These are phyloP conservation scores for Wasmannia auropunctata DNA, from an alignment of 1,140 invertebrate species.

Conservation along the genomic window DNA sequence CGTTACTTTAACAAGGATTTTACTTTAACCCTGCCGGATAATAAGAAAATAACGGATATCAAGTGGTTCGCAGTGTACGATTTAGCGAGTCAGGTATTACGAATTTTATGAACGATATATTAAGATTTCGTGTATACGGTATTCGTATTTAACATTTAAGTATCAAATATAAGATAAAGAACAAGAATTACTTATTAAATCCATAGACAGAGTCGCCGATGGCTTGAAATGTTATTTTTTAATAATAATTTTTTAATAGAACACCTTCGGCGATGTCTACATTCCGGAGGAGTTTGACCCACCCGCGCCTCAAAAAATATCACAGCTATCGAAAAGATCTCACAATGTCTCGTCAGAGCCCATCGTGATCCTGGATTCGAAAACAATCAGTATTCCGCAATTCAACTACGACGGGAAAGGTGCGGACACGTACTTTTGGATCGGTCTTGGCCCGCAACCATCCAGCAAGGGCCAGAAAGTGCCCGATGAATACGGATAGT, in stretches of 20 bases:
- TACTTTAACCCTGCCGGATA: constrained; percentile 92
- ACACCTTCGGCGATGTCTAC: constrained; percentile 95
- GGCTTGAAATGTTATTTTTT: too few relatives aligned
- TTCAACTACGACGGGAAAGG: constrained; percentile 92
- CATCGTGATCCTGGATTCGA: constrained; percentile 92
- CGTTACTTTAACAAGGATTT: constrained; percentile 95
- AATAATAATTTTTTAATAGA: constrained; percentile 81
- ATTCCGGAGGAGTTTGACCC: constrained; percentile 96
- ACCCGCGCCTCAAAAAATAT: constrained; percentile 90
- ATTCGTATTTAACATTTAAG: background rate
- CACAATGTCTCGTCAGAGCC: constrained; percentile 90
- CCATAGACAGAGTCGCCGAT: too few relatives aligned
- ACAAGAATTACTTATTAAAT: background rate
- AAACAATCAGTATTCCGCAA: constrained; percentile 91
- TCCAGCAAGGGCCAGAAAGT: constrained; percentile 92
- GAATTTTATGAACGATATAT: background rate
- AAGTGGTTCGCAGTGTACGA: constrained; percentile 97
- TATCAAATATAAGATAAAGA: background rate
- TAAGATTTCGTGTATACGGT: background rate
- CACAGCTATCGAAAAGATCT: constrained; percentile 89
- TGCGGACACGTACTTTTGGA: constrained; percentile 93
- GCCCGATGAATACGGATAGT: constrained; percentile 97
- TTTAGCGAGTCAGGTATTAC: constrained; percentile 89
- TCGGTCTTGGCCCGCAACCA: constrained; percentile 94
- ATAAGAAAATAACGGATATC: constrained; percentile 94